Evolutionary conservation across 2,113 vertebrate species (phyloP).

Genomic region (Corvus hawaiiensis): DNA sequence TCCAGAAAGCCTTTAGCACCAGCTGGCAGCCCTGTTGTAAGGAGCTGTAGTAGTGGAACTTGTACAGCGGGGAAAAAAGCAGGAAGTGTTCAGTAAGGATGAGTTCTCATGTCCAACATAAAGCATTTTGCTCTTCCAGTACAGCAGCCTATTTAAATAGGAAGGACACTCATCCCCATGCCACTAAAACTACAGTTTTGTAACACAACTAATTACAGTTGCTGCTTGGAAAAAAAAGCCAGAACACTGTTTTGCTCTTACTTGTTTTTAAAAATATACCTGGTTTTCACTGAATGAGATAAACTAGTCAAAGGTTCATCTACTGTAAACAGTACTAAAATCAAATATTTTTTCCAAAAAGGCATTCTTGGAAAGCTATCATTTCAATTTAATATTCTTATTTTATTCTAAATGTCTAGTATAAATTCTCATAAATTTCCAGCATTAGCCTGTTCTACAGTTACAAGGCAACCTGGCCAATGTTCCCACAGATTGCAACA

Average conservation of each 20-base stretch:
- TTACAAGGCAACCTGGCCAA: neutral
- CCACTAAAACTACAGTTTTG: neutral
- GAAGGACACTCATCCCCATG: neutral
- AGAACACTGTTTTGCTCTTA: neutral
- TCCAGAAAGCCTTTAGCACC: neutral
- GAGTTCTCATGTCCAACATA: neutral
- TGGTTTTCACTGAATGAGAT: neutral
- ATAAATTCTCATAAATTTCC: neutral
- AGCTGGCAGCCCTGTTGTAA: neutral
- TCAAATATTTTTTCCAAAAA: neutral
- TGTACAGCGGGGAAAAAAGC: neutral
- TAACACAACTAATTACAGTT: neutral
- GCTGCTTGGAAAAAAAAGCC: neutral
- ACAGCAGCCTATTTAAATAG: neutral
- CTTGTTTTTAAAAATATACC: neutral
- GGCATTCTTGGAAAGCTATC: neutral
- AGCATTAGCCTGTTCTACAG: neutral
- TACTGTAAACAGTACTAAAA: neutral
- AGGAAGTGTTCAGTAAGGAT: neutral
- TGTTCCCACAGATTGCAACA: neutral
- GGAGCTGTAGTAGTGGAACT: neutral
- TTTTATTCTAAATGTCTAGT: neutral
- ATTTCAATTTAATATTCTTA: neutral
- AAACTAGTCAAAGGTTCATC: neutral
- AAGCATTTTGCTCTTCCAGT: neutral